A percentile compares a stretch with the other conserved stretches of the same genome.
Conservation (phyloP, 2,797 vertebrate species). For the Mastacembelus armatus region DNA sequence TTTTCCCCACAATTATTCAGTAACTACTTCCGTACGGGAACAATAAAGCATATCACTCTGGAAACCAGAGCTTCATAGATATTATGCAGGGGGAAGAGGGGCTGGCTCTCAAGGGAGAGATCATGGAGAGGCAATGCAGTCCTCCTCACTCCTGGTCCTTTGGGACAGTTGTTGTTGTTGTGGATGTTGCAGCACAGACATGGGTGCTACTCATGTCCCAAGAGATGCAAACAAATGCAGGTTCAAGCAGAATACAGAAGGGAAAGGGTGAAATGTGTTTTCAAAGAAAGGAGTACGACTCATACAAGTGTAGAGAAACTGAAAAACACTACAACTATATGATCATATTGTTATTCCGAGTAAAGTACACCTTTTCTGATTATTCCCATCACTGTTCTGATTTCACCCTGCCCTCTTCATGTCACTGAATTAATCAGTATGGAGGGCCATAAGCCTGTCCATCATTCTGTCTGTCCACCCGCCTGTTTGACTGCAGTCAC, state of each 20-base stretch:
- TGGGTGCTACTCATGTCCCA: conserved; percentile 40
- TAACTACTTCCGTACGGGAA: conserved; percentile 60
- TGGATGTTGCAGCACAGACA: conserved; percentile 31
- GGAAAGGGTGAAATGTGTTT: conserved; percentile 53
- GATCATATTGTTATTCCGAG: conserved; percentile 64
- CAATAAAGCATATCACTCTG: conserved; percentile 37
- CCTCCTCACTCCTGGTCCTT: conserved; percentile 33
- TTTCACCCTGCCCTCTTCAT: conserved; percentile 60
- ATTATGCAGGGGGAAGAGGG: background rate
- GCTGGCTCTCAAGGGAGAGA: conserved; percentile 65
- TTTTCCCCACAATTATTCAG: conserved; percentile 32
- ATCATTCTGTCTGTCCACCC: conserved; percentile 58
- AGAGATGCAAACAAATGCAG: conserved; percentile 62
- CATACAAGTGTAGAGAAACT: conserved; percentile 65
- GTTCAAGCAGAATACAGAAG: conserved; percentile 56
- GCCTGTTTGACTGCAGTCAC: conserved; percentile 66
- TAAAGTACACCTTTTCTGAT: conserved; percentile 64
- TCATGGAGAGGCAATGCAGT: conserved; percentile 54
- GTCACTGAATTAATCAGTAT: conserved; percentile 68
- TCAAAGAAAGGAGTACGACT: conserved; percentile 43
- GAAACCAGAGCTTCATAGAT: conserved; percentile 56
- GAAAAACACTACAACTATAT: conserved; percentile 62
- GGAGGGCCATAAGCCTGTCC: conserved; percentile 61
- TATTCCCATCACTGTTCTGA: conserved; percentile 62
- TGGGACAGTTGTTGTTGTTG: conserved; percentile 61